Base-by-base conservation (phyloP, 2,113 vertebrate genomes). In the Lipophrys pholis region DNA sequence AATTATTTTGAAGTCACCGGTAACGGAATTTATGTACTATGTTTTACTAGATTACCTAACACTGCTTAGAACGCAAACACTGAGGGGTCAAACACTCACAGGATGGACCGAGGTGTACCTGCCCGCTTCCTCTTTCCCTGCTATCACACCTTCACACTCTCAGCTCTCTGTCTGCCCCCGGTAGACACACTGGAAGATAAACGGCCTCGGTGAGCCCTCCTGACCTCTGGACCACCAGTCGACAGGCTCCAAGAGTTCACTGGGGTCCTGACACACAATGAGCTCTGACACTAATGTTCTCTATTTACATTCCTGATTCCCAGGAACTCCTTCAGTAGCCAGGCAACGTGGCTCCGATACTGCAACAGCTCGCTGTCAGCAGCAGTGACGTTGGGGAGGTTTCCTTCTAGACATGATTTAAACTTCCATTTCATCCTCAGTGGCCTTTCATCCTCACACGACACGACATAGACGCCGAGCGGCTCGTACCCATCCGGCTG, bases 271-370 rank as follows among this genome's bases (percentile, higher is more conserved):
- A 77, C 76, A 49, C 11, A 73, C 76, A 83, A 79, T 67, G 64
- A 68, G 72, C 73, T 69, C 61, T 63, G 87, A 79, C 87, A 72
- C 76, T 73, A 76, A 74, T 62, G 58, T 63, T 52, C 50, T 65
- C 59, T 63, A 69, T 78, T 85, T 84, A 62, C 87, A 90, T 87
- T 87, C 83, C 82, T 79, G 59, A 30, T 68, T 77, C 82, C 76
- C 50, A 75, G 76, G 58, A 84, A 83, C 62, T 55, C 35, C 43
- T 81, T 59, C 1, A 7, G 80, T 85, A 83, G 80, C 83, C 83
- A 76, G 67, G 78, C 82, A 70, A 76, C 41, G 7, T 5, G 12
- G 56, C 69, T 76, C 65, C 41, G 21, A 56, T 77, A 73, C 64
- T 60, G 68, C 69, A 62, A 17, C 61, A 68, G 82, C 64, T 69